Base-by-base conservation (phyloP, 1,140 invertebrate genomes). In the Diachasma alloeum region DNA sequence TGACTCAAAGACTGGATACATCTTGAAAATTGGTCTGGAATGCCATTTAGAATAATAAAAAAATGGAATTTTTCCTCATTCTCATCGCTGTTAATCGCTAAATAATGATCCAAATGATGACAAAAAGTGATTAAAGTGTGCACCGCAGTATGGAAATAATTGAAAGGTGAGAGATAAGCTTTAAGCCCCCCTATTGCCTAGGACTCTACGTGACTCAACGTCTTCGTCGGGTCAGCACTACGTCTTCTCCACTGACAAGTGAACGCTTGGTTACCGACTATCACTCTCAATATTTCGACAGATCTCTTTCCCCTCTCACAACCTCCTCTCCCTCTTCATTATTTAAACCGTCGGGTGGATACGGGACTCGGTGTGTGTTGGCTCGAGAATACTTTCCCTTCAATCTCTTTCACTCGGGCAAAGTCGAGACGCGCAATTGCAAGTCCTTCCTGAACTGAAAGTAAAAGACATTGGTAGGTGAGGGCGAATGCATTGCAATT, bases 251-350 rank as follows among this genome's bases (percentile, higher is more conserved):
- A 24, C 59, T 66, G 66, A 68, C 66, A 39, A 39, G 66, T 68
- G 66, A 68, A 68, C 36, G 66, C 36, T 68, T n/a, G n/a, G 53
- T 66, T 31, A 15, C 11, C 9, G 36, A 68, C 66, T 68, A 68
- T 68, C 66, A 68, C 66, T 68, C 66, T 68, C 66, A 68, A 68
- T 68, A 68, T 68, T 68, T 68, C 66, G 66, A 68, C 66, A 68
- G 66, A 68, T 39, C 11, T 63, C 24, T 63, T 63, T 68, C 66
- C 17, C 26, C 66, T 68, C 31, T 36, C 26, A 67, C 31, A 5
- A 37, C 36, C 63, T 36, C 24, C 63, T 67, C 36, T 37, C 31
- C 26, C 36, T 68, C 48, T 53, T 53, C 48, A 53, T 53, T 53
- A 53, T 53, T 53, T 53, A 53, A 53, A 53, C 48, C 48, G 39